These are phyloP conservation scores for Nomada lathburiana DNA, from an alignment of 2,888 invertebrate genomes.

Conservation along the genomic window DNA sequence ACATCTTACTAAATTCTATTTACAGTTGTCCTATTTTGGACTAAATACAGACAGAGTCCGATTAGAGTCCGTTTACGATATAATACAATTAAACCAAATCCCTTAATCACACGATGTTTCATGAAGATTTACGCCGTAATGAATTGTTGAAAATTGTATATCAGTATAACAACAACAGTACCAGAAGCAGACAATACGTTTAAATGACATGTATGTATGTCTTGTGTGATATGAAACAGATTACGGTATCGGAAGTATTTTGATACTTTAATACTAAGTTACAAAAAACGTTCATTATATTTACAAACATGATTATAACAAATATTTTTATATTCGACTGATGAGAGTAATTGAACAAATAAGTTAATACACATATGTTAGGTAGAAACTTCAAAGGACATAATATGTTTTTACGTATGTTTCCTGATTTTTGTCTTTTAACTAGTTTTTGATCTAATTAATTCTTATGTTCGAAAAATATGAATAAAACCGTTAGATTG, in stretches of 20 bases:
- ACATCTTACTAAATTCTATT: constrained; percentile 71
- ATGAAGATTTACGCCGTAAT: constrained; percentile 61
- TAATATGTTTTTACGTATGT: background rate
- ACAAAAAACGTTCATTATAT: constrained; percentile 46
- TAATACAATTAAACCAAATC: constrained; percentile 50
- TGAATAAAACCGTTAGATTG: background rate
- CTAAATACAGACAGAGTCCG: constrained; percentile 54
- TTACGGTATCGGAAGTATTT: constrained; percentile 47
- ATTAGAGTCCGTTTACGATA: constrained; percentile 49
- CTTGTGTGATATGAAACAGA: constrained; percentile 40
- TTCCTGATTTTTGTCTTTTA: background rate
- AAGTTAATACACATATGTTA: background rate
- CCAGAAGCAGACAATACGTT: constrained; percentile 66
- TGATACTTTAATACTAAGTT: constrained; percentile 41
- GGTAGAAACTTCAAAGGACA: background rate
- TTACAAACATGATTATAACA: constrained; percentile 40
- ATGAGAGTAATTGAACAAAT: background rate
- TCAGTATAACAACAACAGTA: constrained; percentile 73
- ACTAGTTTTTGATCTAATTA: background rate
- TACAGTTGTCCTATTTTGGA: constrained; percentile 71
- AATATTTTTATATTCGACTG: background rate
- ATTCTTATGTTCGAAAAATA: background rate
- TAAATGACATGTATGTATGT: constrained; percentile 23
- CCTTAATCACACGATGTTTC: constrained; percentile 51
- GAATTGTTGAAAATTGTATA: constrained; percentile 66